These are phyloP conservation scores for Drosophila lini DNA, from an alignment of 1,140 invertebrate genomes.

Conservation along the genomic window DNA sequence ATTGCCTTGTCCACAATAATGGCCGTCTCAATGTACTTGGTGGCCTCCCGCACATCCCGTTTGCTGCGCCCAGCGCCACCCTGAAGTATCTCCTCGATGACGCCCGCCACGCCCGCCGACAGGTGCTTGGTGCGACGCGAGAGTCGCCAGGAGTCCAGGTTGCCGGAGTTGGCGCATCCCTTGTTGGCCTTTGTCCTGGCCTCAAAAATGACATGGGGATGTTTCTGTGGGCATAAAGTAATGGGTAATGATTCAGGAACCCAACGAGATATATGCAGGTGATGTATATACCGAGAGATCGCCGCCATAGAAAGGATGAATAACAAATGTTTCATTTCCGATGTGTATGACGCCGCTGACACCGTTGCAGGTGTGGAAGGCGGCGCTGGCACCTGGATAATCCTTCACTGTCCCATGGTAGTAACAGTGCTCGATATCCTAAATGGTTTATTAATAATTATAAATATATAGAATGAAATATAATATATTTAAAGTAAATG, in stretches of 20 bases:
- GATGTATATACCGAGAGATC: conserved; percentile 93
- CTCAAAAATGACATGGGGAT: conserved; percentile 98
- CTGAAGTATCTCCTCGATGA: conserved; percentile 85
- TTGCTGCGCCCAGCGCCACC: conserved; percentile 85
- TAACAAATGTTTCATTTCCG: conserved; percentile 98
- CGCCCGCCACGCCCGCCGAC: conserved; percentile 59
- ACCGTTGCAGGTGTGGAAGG: conserved; percentile 98
- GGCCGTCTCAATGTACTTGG: conserved; percentile 96
- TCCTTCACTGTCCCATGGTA: conserved; percentile 98
- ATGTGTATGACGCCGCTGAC: conserved; percentile 98
- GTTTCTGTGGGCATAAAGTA: conserved; percentile 88
- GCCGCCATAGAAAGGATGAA: conserved; percentile 97
- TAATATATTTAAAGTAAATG: not conserved
- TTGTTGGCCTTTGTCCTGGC: conserved; percentile 94
- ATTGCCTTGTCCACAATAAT: conserved; percentile 96
- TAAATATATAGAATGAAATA: not conserved
- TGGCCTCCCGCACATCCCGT: conserved; percentile 93
- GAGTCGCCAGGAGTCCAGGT: conserved; percentile 89
- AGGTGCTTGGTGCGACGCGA: conserved; percentile 88
- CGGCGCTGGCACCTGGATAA: conserved; percentile 97
- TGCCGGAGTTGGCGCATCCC: conserved; percentile 93
- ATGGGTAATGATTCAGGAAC: not conserved
- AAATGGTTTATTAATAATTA: not conserved
- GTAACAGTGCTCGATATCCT: conserved; percentile 98
- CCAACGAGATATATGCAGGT: not conserved